Base-by-base conservation (phyloP, 2,113 vertebrate genomes). In the Maccullochella peelii region DNA sequence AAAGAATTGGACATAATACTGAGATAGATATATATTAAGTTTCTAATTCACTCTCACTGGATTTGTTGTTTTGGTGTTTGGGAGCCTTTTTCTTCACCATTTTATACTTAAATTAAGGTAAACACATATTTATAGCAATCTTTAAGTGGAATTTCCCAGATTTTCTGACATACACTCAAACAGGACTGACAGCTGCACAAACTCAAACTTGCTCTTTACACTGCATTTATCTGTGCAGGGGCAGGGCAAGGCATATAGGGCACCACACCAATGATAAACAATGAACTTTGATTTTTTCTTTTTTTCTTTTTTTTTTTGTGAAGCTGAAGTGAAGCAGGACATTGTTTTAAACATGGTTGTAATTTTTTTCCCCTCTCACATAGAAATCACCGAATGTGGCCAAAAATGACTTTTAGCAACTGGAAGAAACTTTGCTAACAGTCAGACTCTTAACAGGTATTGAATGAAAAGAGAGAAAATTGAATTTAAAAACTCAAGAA, bases 211-310 rank as follows among this genome's bases (percentile, higher is more conserved):
- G 21, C 49, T 54, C 23, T 65, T 5, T 14, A 40, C 61, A 38
- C 47, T 10, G 33, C n/a, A 66, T 30, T 23, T 20, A 23, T 25
- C 14, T 78, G 65, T 82, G 69, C 15, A 7, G 5, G 8, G 11
- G 9, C 33, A 79, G 61, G 15, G 7, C 1, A 0, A 16, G 21
- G 2, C 49, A 3, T n/a, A 63, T 9, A 40, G 18, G 8, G 10
- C 38, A 70, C 82, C 87, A 86, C 86, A 23, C 90, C 89, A 78
- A 33, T 57, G 49, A 83, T 89, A 70, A 88, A 69, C 59, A 33
- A 10, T 87, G 82, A 85, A 82, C 87, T 85, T 86, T 88, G 85
- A 79, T 58, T 74, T 54, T 1, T 5, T 36, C 33, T 21, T 23
- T 14, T n/a, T 18, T n/a, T n/a, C n/a, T n/a, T n/a, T n/a, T n/a